Base-by-base conservation (phyloP, 64 coral and sea anemone species). In the Dendrophyllia cribrosa region DNA sequence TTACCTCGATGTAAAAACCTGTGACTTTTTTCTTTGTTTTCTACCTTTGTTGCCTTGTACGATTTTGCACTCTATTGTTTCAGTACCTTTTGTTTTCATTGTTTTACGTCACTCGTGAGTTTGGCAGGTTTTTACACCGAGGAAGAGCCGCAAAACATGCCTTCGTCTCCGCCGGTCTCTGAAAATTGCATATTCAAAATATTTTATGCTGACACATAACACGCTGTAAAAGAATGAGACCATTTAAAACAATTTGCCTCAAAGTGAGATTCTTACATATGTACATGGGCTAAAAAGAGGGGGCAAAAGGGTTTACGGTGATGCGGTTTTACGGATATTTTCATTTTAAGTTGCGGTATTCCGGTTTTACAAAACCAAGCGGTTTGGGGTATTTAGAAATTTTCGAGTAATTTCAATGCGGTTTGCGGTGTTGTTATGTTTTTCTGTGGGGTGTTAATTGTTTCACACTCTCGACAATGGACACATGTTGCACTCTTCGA, bases 191-290 rank as follows among this genome's bases (percentile, higher is more conserved):
- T 67, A 67, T 67, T 67, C 64, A 67, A 67, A 20, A 67, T 67
- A 67, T 1, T 20, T 67, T 67, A 67, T 67, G 64, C 64, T 4
- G 53, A 56, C 53, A 6, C 53, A 56, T 6, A 4, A 56, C 53
- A 56, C 53, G 5, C 53, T 56, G 53, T 56, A 56, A 56, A 56
- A 22, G 17, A n/a, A 66, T 17, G 64, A 66, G n/a, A 66, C 16
- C 16, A 66, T 20, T 66, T 66, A 66, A 66, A 66, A 66, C 64
- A 66, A 66, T 66, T 66, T 66, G 21, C 64, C 64, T 66, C 64
- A 66, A 66, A 66, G 64, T 66, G 64, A 66, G 64, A 66, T n/a
- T 66, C 12, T 66, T 66, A 66, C 0, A n/a, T 66, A 66, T 66
- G 64, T 66, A 66, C 21, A 66, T 66, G 64, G 64, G 64, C 64